Conservation (phyloP, 1,140 invertebrate species). For the Piezodorus guildinii region DNA sequence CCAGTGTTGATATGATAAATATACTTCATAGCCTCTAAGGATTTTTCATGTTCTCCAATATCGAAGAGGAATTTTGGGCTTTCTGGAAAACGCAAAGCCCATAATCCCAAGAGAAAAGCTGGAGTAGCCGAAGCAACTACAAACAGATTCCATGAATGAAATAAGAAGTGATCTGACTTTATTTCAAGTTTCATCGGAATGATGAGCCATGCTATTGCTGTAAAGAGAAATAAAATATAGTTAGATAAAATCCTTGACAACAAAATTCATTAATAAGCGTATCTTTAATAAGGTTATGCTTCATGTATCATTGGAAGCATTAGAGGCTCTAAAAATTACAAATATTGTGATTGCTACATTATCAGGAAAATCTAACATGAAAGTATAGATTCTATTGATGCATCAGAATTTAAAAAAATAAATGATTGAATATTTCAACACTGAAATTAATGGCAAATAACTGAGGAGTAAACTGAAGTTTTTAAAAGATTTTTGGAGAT, state of each 20-base stretch:
- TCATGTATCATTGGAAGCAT: no score
- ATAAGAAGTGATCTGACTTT: conserved; percentile 43
- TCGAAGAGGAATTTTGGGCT: conserved; percentile 74
- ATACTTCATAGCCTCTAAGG: conserved; percentile 50
- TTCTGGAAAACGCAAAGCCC: conserved; percentile 66
- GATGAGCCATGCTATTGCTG: conserved; percentile 59
- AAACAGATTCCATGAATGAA: conserved; percentile 64
- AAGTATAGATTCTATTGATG: no score
- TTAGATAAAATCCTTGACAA: background rate
- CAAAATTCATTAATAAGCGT: no score
- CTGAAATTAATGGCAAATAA: no score
- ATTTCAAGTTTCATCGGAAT: conserved; percentile 50
- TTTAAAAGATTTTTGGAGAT: no score
- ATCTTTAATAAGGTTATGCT: no score
- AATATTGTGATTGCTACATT: no score
- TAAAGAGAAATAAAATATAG: background rate
- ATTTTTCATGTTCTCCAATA: conserved; percentile 58
- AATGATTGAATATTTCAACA: no score
- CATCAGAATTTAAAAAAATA: no score
- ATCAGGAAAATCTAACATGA: no score
- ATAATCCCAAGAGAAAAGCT: conserved; percentile 45
- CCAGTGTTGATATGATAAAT: conserved; percentile 60
- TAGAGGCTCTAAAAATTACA: no score
- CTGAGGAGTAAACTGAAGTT: no score
- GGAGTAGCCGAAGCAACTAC: conserved; percentile 54